Evolutionary conservation across 2,113 vertebrate species (phyloP), one percentile per base, ranked within the genome.

Genomic region (Hystrix brachyura): DNA sequence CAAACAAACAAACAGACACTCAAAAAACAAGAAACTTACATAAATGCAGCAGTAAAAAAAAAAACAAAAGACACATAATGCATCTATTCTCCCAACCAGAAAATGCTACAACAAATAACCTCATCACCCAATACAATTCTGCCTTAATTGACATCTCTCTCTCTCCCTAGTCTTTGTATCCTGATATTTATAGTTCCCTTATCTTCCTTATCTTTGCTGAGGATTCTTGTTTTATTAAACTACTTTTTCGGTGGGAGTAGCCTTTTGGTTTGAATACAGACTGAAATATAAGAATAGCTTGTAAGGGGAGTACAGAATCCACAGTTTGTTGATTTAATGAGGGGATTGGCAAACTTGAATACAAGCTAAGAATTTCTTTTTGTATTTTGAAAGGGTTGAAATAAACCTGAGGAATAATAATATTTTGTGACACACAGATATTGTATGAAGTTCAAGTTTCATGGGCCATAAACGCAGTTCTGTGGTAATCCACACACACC

Each of bases 361-460:
- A 59, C 7, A 8, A 4, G 38, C 55, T 93, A 55, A 81, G 38
- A 82, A 29, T 48, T 11, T 79, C 48, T 93, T 79, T 46, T 34
- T 4, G 65, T 29, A 71, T 69, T 78, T 92, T 91, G 60, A 69
- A 88, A 87, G 69, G 27, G 46, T 51, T 92, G 78, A 8, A 65
- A 71, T 55, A 89, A 78, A 43, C 19, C 43, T 51, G 53, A 59
- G 34, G 43, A 25, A 64, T 51, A 89, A 71, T 53, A 23, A 59
- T n/a, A 85, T 86, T 90, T 69, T 94, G 65, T 46, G 76, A 88
- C 32, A 69, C 76, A 67, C 32, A 18, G 19, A 19, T 23, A 59
- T 82, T 67, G 62, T 23, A 72, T 88, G 72, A 76, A 38, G 43
- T 67, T 79, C 15, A 43, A 53, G 64, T 72, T 91, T 93, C 38